phyloP scores from a whole-genome alignment of 1,140 invertebrate species.

The Brachionus calyciflorus region DNA sequence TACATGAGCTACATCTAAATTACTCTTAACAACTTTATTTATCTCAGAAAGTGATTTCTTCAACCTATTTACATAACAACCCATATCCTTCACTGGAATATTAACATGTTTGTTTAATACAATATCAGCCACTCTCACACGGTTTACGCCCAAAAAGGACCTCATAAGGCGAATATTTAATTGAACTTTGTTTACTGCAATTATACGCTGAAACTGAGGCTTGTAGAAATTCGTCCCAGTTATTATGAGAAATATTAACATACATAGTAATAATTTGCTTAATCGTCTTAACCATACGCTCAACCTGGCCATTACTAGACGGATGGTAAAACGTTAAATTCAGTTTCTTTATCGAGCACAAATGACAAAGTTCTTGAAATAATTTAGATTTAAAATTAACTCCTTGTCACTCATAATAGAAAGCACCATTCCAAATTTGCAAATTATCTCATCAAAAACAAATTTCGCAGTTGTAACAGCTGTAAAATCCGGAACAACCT shows the following conservation, averaged over 20 bases:
- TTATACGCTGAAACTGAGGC: constrained; percentile 28
- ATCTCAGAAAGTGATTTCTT: no score
- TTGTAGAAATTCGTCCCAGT: constrained; percentile 32
- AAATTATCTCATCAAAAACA: constrained; percentile 53
- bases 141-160: constrained; percentile 9
- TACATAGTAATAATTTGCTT: constrained; percentile 27
- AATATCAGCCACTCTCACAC: no score
- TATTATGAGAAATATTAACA: constrained; percentile 5
- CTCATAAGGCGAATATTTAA: constrained; percentile 35
- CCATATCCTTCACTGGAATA: no score
- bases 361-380: constrained; percentile 48
- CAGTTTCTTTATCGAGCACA: not conserved
- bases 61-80: no score
- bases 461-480: constrained; percentile 53
- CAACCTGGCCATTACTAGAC: constrained; percentile 15
- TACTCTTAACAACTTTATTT: no score
- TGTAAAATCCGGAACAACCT: constrained; percentile 51
- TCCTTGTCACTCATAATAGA: constrained; percentile 57
- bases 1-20: no score
- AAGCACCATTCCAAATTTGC: constrained; percentile 55
- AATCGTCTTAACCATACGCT: constrained; percentile 19
- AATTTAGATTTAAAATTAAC: constrained; percentile 49
- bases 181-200: constrained; percentile 17
- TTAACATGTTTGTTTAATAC: no score
- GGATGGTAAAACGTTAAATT: constrained; percentile 15